phyloP scores from a whole-genome alignment of 2,888 invertebrate genomes.

The Meta bourneti region DNA sequence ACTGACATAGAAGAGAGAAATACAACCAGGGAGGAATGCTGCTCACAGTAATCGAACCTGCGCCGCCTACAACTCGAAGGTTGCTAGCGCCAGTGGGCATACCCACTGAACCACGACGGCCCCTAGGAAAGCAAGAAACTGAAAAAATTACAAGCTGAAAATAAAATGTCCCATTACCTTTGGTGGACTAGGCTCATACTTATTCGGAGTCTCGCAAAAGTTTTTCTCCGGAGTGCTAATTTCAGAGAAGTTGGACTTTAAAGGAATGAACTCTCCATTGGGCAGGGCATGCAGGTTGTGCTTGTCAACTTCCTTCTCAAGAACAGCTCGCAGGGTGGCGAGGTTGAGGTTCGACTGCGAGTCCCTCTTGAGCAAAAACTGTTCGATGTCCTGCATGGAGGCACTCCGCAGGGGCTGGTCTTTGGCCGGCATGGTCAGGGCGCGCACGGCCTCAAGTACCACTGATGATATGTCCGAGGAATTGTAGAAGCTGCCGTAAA shows the following conservation, averaged over 20 bases:
- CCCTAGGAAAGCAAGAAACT: no score
- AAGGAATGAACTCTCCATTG: slow-evolving; percentile 78
- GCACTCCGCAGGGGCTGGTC: slow-evolving; percentile 76
- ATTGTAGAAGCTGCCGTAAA: slow-evolving; percentile 57
- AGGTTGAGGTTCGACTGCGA: slow-evolving; percentile 78
- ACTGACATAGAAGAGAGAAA: no score
- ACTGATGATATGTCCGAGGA: slow-evolving; percentile 51
- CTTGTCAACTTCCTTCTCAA: slow-evolving; percentile 86
- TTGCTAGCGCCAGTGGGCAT: no score
- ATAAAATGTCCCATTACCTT: slow-evolving; percentile 14
- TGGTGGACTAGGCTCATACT: slow-evolving; percentile 30
- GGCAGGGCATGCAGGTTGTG: slow-evolving; percentile 85
- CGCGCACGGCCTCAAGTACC: slow-evolving; percentile 58
- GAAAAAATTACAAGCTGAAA: no score
- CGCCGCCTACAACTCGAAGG: no score
- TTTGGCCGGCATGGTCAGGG: slow-evolving; percentile 21
- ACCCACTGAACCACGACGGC: no score
- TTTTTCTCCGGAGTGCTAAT: neutral
- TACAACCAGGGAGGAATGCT: no score
- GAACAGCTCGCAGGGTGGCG: slow-evolving; percentile 84
- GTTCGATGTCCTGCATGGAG: slow-evolving; percentile 79
- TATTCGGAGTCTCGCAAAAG: neutral
- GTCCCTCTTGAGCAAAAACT: slow-evolving; percentile 79
- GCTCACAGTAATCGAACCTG: no score
- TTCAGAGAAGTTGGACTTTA: slow-evolving; percentile 25